A percentile compares a stretch with the other conserved stretches of the same genome.
phyloP scores from a whole-genome alignment of 2,888 invertebrate species.

The Drosophila mulleri region DNA sequence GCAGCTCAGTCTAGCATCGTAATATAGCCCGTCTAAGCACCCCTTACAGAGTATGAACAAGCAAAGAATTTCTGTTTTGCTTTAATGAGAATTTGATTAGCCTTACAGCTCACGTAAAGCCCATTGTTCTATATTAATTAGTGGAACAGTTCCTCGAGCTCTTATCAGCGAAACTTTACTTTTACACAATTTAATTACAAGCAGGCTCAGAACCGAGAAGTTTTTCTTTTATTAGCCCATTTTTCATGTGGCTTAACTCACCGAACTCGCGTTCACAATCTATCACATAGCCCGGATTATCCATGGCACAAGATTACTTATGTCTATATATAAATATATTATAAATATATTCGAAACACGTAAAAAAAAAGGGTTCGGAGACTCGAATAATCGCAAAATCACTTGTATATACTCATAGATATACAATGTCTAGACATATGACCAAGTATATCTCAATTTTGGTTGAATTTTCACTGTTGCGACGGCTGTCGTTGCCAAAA shows the following conservation, averaged over 20 bases:
- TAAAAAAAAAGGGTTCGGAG: neutral
- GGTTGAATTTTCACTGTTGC: neutral
- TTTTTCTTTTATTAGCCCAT: neutral
- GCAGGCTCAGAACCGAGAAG: neutral
- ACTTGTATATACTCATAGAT: neutral
- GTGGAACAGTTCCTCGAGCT: neutral
- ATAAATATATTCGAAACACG: neutral
- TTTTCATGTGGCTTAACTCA: slow-evolving; percentile 22
- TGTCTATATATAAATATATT: neutral
- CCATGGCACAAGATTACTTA: slow-evolving; percentile 56
- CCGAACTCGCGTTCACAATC: slow-evolving; percentile 65
- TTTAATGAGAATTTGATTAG: slow-evolving; percentile 10
- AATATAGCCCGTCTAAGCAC: neutral
- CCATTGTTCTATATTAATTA: neutral
- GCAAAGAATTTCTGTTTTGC: neutral
- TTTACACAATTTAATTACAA: slow-evolving; percentile 6
- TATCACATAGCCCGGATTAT: slow-evolving; percentile 74
- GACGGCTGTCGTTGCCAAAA: slow-evolving; percentile 30
- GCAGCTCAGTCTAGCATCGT: too few species aligned
- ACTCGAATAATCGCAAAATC: neutral
- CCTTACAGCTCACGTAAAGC: slow-evolving; percentile 5
- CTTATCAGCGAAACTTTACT: slow-evolving; percentile 8
- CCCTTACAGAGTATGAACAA: neutral
- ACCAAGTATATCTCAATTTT: neutral
- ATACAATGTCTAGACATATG: neutral